These are phyloP conservation scores for Ecdyonurus torrentis DNA, from an alignment of 2,888 invertebrate genomes.

Conservation along the genomic window DNA sequence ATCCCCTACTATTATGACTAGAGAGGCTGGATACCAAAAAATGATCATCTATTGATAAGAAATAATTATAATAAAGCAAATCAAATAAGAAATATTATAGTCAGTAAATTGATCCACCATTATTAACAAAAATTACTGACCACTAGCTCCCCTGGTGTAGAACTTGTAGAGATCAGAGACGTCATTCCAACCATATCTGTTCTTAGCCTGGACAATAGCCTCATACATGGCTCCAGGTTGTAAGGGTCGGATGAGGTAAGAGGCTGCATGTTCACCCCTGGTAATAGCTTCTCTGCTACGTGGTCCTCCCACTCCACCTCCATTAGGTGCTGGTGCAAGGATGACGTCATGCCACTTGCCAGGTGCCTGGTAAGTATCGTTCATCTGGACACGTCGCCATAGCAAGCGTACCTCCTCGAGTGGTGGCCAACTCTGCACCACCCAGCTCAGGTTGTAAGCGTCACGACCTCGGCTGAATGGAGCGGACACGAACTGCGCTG, in stretches of 20 bases:
- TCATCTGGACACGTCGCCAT: slow-evolving; percentile 39
- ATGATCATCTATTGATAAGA: too few relatives aligned
- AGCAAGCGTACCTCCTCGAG: slow-evolving; percentile 50
- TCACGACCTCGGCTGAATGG: slow-evolving; percentile 41
- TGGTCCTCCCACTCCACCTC: background rate
- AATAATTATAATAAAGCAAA: too few relatives aligned
- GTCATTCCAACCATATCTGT: slow-evolving; percentile 58
- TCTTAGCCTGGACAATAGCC: slow-evolving; percentile 56
- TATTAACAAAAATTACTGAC: too few relatives aligned
- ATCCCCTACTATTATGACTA: too few relatives aligned
- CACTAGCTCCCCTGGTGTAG: slow-evolving; percentile 33
- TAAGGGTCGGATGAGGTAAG: slow-evolving; percentile 44
- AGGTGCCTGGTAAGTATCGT: slow-evolving; percentile 52
- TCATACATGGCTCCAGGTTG: slow-evolving; percentile 52
- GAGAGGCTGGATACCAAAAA: too few relatives aligned
- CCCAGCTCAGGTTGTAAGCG: slow-evolving; percentile 48
- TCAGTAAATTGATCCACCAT: too few relatives aligned
- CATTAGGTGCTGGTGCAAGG: slow-evolving; percentile 28
- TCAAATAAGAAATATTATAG: too few relatives aligned
- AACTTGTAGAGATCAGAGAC: slow-evolving; percentile 58
- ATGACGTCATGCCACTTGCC: slow-evolving; percentile 53
- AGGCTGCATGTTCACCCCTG: slow-evolving; percentile 30
- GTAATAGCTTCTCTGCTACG: background rate
- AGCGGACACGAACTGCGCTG: slow-evolving; percentile 49
- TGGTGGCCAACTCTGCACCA: slow-evolving; percentile 55